phyloP scores from a whole-genome alignment of 2,797 vertebrate genomes.

The Melanotaenia boesemani region DNA sequence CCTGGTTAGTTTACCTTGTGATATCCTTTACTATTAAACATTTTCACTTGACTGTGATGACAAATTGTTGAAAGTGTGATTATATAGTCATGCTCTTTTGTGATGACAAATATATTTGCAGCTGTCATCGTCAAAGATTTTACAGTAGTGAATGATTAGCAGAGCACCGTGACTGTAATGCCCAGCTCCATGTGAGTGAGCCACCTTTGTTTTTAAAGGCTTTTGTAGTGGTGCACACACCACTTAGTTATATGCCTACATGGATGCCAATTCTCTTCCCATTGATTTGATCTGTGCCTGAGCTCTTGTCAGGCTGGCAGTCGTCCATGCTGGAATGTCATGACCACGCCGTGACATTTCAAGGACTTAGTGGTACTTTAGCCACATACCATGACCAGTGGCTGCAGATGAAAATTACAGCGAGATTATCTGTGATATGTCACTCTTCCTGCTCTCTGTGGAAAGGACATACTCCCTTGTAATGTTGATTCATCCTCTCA shows the following conservation, averaged over 20 bases:
- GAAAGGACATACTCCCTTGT: slow-evolving; percentile 1
- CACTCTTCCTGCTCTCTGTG: slow-evolving; percentile 21
- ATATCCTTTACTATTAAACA: not conserved
- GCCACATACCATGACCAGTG: slow-evolving; percentile 26
- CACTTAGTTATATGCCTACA: not conserved
- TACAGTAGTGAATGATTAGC: slow-evolving; percentile 49
- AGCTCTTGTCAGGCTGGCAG: slow-evolving; percentile 5
- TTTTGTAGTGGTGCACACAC: slow-evolving; percentile 7
- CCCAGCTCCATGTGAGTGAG: slow-evolving; percentile 18
- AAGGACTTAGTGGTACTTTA: slow-evolving; percentile 35
- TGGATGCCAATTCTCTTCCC: slow-evolving; percentile 10
- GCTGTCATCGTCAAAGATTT: slow-evolving; percentile 41
- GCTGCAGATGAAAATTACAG: slow-evolving; percentile 49
- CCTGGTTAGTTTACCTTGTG: not conserved
- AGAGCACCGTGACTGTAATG: slow-evolving; percentile 10
- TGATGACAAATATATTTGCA: slow-evolving; percentile 20
- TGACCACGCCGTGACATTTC: slow-evolving; percentile 51
- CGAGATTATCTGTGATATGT: slow-evolving; percentile 40
- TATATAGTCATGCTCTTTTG: not conserved
- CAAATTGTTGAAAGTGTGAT: not conserved
- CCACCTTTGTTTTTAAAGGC: slow-evolving; percentile 29
- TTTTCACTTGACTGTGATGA: not conserved
- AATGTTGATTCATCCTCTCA: slow-evolving; percentile 33
- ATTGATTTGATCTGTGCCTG: slow-evolving; percentile 33
- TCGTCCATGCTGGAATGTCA: slow-evolving; percentile 25